Evolutionary conservation across 2,888 invertebrate genomes (phyloP), one percentile per base, ranked within the genome.

Genomic region (Amiota mariae): DNA sequence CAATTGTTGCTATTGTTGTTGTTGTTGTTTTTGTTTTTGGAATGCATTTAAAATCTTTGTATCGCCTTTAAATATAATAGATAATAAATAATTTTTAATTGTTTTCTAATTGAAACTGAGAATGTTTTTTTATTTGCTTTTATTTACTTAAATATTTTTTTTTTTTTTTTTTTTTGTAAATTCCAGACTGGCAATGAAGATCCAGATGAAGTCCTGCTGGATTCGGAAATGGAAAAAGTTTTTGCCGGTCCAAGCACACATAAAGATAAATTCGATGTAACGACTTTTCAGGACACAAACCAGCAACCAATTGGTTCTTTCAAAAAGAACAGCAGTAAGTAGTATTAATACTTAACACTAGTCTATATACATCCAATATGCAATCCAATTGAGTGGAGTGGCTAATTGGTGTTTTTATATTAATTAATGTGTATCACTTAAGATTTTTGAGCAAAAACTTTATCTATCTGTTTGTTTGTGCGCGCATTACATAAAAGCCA

Each of bases 211-310:
- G 92, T 94, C 82, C 93, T 93, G 82, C 91, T 96, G 91, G 96
- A 96, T 91, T 95, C 95, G 90, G 96, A 96, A 92, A 96, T 96
- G 94, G 95, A 95, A 86, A 94, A 96, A 90, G 95, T 96, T 85
- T 95, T 96, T 90, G 95, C 94, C 90, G 93, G 93, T 91, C 92
- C 92, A 89, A 90, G 89, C 79, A 90, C 91, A 76, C 91, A 92
- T 82, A 88, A 87, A 79, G 89, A 89, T 36, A 91, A 91, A 85
- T 93, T 93, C 90, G 92, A 93, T 91, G 91, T 93, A 87, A 91
- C 92, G 83, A 90, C 90, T 73, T 89, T 92, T 77, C 91, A 91
- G 78, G 88, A 89, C 81, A 87, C 86, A 56, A 85, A 80, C 77
- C 83, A 84, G 71, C 78, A 71, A 67, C 86, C 83, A 48, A 85